Evolutionary conservation across 2,797 vertebrate species (phyloP).

Genomic region (Diplodus sargus): DNA sequence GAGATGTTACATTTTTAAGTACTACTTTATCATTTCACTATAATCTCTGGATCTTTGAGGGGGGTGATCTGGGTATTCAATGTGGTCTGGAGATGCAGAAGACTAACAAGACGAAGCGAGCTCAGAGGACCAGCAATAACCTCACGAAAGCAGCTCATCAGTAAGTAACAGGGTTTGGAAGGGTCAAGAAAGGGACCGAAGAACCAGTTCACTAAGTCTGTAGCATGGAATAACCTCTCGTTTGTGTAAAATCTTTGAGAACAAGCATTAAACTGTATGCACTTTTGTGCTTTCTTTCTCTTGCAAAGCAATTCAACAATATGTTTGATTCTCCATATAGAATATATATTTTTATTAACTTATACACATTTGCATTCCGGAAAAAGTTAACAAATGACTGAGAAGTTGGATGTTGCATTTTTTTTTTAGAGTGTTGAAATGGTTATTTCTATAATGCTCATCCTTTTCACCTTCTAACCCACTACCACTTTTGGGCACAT

Average conservation of each 20-base stretch:
- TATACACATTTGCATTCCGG: neutral
- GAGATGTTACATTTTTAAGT: neutral
- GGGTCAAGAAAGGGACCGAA: neutral
- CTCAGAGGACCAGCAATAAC: constrained; percentile 9
- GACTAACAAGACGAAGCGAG: constrained; percentile 44
- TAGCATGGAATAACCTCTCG: neutral
- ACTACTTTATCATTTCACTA: neutral
- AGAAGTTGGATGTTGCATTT: neutral
- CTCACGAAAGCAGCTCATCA: constrained; percentile 44
- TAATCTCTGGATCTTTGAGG: neutral
- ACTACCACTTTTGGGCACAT: neutral
- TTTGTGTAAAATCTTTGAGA: neutral
- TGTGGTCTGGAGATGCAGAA: constrained; percentile 61
- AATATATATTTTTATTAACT: neutral
- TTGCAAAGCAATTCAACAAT: neutral
- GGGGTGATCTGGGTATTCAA: constrained; percentile 1
- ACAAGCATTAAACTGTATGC: neutral
- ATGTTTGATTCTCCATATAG: neutral
- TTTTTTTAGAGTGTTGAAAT: no score
- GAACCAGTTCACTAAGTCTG: neutral
- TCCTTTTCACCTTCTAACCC: neutral
- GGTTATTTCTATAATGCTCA: neutral
- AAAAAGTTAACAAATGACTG: neutral
- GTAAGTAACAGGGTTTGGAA: constrained; percentile 57
- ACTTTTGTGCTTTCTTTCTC: neutral